Conservation (phyloP, 2,888 invertebrate species). For the Dinocampus coccinellae region DNA sequence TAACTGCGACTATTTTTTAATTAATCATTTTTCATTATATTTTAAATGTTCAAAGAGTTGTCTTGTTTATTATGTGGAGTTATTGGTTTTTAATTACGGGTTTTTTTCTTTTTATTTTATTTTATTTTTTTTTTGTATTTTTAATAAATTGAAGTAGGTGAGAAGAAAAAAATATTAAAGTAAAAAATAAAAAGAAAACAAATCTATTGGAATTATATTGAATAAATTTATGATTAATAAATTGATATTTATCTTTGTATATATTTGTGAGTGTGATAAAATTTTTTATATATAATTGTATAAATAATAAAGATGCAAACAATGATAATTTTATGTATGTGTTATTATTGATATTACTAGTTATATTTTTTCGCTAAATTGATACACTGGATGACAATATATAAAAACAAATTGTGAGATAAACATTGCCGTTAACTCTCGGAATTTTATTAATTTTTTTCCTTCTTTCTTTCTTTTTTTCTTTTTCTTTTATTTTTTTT, state of each 20-base stretch:
- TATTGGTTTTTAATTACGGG: too few species aligned
- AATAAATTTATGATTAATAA: too few species aligned
- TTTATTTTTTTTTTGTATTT: not conserved
- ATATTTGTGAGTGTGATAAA: not conserved
- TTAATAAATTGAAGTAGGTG: not conserved
- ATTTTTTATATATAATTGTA: not conserved
- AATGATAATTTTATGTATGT: not conserved
- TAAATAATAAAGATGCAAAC: not conserved
- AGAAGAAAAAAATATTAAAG: too few species aligned
- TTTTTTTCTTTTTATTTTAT: too few species aligned
- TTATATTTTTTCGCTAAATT: not conserved
- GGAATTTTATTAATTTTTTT: too few species aligned
- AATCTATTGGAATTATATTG: not conserved
- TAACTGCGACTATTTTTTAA: constrained; percentile 48
- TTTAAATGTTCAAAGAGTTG: constrained; percentile 1
- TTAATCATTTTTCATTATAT: constrained; percentile 56
- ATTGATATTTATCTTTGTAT: not conserved
- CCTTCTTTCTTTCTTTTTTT: too few species aligned
- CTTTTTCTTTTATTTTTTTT: too few species aligned
- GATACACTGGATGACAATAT: too few species aligned
- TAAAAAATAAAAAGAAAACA: not conserved
- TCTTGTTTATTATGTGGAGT: not conserved
- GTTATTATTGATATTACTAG: not conserved
- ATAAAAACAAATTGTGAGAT: too few species aligned
- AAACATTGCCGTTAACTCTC: too few species aligned